These are phyloP conservation scores for Hemicentrotus pulcherrimus DNA, from an alignment of 35 echinoderm and acorn worm species.

Conservation along the genomic window DNA sequence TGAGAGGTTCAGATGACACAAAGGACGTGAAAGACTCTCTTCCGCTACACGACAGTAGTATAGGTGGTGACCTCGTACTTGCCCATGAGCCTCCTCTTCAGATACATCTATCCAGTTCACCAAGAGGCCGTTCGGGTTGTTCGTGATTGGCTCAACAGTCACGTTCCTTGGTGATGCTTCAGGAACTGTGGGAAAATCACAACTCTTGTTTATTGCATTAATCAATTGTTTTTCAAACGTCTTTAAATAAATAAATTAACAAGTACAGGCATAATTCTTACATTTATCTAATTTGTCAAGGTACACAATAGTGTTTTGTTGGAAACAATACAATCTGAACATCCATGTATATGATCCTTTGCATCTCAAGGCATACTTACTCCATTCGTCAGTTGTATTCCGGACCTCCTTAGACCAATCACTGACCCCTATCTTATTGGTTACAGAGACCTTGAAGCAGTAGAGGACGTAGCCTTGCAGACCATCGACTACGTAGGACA, in stretches of 20 bases:
- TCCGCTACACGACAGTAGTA: neutral
- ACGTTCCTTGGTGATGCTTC: neutral
- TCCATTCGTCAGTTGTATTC: neutral
- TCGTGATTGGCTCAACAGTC: neutral
- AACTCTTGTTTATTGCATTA: no score
- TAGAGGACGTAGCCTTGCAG: constrained; percentile 29
- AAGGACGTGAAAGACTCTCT: neutral
- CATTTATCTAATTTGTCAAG: no score
- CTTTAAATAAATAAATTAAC: no score
- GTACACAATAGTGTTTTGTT: no score
- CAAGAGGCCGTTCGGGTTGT: neutral
- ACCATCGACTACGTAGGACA: neutral
- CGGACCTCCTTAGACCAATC: neutral
- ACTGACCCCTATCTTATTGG: constrained; percentile 5
- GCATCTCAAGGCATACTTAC: neutral
- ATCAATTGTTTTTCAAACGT: no score
- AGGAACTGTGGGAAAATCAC: neutral
- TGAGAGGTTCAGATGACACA: neutral
- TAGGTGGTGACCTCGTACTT: neutral
- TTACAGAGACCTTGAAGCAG: constrained; percentile 25
- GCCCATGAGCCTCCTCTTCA: constrained; percentile 16
- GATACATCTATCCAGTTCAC: constrained; percentile 33
- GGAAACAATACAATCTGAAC: no score
- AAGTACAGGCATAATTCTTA: no score
- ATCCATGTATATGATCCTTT: no score